phyloP scores from a whole-genome alignment of 2,797 vertebrate species.

The Lepidocolaptes lacrymiger region DNA sequence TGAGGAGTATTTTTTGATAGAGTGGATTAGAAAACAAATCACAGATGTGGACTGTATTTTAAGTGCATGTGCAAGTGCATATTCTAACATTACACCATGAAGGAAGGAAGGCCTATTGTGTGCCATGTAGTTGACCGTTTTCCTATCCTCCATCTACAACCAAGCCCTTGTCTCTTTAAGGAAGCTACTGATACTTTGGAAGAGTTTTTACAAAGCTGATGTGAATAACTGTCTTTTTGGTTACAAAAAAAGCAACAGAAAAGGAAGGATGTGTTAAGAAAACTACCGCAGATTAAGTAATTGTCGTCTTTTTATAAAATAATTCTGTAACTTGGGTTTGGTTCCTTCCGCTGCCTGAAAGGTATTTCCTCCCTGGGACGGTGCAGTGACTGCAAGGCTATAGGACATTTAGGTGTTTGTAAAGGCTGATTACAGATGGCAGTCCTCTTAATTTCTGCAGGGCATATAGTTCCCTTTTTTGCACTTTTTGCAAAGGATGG shows the following conservation, averaged over 20 bases:
- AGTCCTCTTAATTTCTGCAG: not conserved
- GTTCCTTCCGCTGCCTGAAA: constrained; percentile 70
- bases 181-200: not conserved
- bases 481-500: not conserved
- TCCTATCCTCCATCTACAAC: not conserved
- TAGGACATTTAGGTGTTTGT: constrained; percentile 17
- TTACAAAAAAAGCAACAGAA: constrained; percentile 60
- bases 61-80: fast-evolving
- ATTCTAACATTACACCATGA: not conserved
- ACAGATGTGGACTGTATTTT: not conserved
- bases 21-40: not conserved
- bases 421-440: constrained; percentile 20
- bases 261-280: constrained; percentile 70
- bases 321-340: constrained; percentile 43
- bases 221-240: not conserved
- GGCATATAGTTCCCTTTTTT: not conserved
- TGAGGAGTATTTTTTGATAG: not conserved
- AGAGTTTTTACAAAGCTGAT: not conserved
- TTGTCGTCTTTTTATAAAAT: constrained; percentile 57
- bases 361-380: constrained; percentile 38
- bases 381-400: not conserved
- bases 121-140: fast-evolving
- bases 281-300: constrained; percentile 50
- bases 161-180: not conserved
- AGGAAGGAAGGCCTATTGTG: not conserved